Conservation (phyloP, 2,797 vertebrate genomes). For the Eleutherodactylus coqui region DNA sequence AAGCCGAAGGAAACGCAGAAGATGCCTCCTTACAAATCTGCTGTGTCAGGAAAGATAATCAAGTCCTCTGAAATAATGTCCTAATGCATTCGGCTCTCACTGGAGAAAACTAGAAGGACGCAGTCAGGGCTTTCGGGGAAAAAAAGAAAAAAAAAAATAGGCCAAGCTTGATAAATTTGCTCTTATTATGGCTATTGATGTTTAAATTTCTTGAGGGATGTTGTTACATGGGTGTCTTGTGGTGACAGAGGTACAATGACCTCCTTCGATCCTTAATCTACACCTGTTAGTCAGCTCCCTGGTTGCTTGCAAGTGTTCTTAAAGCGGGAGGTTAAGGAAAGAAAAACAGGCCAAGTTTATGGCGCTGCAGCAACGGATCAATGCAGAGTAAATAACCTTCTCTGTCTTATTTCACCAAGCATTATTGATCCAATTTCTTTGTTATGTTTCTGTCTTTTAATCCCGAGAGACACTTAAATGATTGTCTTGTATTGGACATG, state of each 20-base stretch:
- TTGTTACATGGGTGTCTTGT: slow-evolving; percentile 87
- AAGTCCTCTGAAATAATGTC: slow-evolving; percentile 85
- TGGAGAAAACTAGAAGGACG: slow-evolving; percentile 79
- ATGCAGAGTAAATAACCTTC: slow-evolving; percentile 99
- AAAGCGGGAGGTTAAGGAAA: slow-evolving; percentile 99
- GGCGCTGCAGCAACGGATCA: slow-evolving; percentile 91
- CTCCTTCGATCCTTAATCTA: slow-evolving; percentile 98
- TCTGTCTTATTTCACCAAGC: slow-evolving; percentile 99
- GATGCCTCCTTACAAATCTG: slow-evolving; percentile 85
- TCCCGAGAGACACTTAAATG: slow-evolving; percentile 78
- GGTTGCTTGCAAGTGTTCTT: slow-evolving; percentile 94
- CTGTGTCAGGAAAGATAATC: slow-evolving; percentile 89
- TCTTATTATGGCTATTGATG: slow-evolving; percentile 91
- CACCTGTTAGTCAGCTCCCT: slow-evolving; percentile 98
- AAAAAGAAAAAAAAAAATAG: slow-evolving; percentile 73
- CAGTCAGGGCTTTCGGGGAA: slow-evolving; percentile 76
- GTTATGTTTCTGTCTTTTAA: slow-evolving; percentile 87
- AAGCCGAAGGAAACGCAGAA: slow-evolving; percentile 68
- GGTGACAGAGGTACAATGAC: slow-evolving; percentile 90
- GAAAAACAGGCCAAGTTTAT: slow-evolving; percentile 94
- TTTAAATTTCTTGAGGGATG: slow-evolving; percentile 91
- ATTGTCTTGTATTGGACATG: slow-evolving; percentile 80
- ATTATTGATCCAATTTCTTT: slow-evolving; percentile 92
- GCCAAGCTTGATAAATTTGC: slow-evolving; percentile 87
- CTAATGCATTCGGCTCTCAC: slow-evolving; percentile 85